phyloP scores from a whole-genome alignment of 2,113 vertebrate species.

The Leucoraja erinaceus region DNA sequence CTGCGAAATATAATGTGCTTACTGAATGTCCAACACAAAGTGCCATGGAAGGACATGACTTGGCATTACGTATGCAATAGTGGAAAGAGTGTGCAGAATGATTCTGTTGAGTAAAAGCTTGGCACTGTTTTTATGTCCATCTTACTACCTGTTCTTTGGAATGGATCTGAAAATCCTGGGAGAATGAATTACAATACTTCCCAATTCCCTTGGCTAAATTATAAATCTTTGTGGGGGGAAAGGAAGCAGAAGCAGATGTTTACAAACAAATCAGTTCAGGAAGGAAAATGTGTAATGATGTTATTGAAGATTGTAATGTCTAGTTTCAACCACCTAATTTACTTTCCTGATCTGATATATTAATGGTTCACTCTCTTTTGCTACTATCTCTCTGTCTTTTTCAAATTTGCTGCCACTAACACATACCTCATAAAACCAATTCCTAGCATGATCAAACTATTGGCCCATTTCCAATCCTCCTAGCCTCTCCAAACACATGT shows the following conservation, averaged over 20 bases:
- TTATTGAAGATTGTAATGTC: neutral
- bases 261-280: slow-evolving; percentile 4
- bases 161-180: neutral
- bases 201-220: neutral
- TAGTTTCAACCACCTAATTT: neutral
- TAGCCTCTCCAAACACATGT: no score
- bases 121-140: no score
- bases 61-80: neutral
- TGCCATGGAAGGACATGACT: neutral
- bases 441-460: no score
- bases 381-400: no score
- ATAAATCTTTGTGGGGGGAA: neutral
- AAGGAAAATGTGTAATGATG: neutral
- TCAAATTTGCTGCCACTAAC: no score
- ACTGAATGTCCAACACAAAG: neutral
- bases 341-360: no score
- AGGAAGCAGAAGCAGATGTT: neutral
- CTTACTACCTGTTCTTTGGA: no score
- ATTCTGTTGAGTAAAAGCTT: no score
- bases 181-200: neutral
- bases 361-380: no score
- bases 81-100: neutral
- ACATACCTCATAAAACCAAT: no score
- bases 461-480: no score
- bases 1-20: neutral